phyloP scores from a whole-genome alignment of 1,140 invertebrate genomes.

The Trissolcus basalis region DNA sequence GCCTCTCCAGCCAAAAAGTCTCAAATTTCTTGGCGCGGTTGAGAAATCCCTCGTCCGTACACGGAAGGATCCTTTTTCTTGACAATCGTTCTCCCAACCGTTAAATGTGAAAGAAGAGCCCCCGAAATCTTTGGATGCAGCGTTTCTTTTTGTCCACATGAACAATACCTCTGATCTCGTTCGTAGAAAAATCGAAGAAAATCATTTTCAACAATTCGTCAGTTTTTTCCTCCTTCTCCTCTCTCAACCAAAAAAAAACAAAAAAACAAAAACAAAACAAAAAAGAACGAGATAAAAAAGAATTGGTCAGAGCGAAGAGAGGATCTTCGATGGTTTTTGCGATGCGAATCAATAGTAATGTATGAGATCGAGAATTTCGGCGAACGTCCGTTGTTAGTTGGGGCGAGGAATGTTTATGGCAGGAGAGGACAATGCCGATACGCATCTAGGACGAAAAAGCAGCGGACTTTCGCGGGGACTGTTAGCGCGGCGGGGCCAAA shows the following conservation, averaged over 20 bases:
- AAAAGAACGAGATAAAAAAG: constrained; percentile 10
- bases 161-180: no score
- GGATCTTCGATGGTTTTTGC: constrained; percentile 45
- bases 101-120: constrained; percentile 40
- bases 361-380: constrained; percentile 18
- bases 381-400: constrained; percentile 38
- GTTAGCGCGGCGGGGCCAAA: no score
- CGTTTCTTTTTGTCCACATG: constrained; percentile 13
- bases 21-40: constrained; percentile 45
- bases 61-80: constrained; percentile 50
- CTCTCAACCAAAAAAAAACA: no score
- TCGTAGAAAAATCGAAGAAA: no score
- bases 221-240: no score
- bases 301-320: background rate
- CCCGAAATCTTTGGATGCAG: constrained; percentile 32
- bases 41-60: constrained; percentile 33
- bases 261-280: no score
- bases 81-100: constrained; percentile 25
- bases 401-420: constrained; percentile 48
- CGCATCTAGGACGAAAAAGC: constrained; percentile 28
- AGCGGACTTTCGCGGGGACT: no score
- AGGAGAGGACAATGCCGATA: constrained; percentile 42
- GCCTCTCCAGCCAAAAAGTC: constrained; percentile 22
- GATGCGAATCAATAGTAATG: constrained; percentile 14
- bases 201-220: no score